Evolutionary conservation across 2,797 vertebrate genomes (phyloP).

Genomic region (Taeniopygia guttata): DNA sequence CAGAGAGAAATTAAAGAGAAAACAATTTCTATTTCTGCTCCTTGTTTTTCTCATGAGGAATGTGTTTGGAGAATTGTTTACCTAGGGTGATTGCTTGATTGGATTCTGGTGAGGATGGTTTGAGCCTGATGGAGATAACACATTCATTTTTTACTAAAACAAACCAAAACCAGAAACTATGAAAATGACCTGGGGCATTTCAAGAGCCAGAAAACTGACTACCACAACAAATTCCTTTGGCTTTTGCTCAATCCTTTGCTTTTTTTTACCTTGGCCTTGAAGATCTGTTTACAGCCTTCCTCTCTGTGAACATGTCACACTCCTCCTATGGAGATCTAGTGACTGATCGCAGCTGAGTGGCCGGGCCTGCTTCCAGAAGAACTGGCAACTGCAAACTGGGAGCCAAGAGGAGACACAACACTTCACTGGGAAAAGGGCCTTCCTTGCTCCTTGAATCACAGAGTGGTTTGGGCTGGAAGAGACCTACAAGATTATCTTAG

Average conservation of each 20-base stretch:
- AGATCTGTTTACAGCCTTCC: neutral
- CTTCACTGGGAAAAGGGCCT: neutral
- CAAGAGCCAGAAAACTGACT: neutral
- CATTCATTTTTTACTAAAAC: neutral
- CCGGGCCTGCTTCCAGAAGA: neutral
- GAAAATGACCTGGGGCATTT: neutral
- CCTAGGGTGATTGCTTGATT: too few relatives aligned
- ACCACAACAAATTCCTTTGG: neutral
- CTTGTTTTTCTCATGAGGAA: too few relatives aligned
- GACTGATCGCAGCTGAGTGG: neutral
- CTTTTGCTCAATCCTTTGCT: neutral
- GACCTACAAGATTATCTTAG: neutral
- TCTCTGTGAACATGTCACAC: neutral
- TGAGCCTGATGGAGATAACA: neutral
- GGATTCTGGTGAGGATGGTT: too few relatives aligned
- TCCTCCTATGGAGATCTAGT: fast-evolving
- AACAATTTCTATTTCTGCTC: too few relatives aligned
- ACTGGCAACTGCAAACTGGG: neutral
- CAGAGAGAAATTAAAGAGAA: too few relatives aligned
- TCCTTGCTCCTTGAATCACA: neutral
- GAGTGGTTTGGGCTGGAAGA: neutral
- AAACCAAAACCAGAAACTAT: neutral
- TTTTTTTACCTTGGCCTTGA: slow-evolving; percentile 65
- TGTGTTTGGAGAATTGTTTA: too few relatives aligned
- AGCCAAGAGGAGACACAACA: neutral